A percentile compares a stretch with the other conserved stretches of the same genome.
phyloP scores from a whole-genome alignment of 2,888 invertebrate species.

The Megalurothrips usitatus region DNA sequence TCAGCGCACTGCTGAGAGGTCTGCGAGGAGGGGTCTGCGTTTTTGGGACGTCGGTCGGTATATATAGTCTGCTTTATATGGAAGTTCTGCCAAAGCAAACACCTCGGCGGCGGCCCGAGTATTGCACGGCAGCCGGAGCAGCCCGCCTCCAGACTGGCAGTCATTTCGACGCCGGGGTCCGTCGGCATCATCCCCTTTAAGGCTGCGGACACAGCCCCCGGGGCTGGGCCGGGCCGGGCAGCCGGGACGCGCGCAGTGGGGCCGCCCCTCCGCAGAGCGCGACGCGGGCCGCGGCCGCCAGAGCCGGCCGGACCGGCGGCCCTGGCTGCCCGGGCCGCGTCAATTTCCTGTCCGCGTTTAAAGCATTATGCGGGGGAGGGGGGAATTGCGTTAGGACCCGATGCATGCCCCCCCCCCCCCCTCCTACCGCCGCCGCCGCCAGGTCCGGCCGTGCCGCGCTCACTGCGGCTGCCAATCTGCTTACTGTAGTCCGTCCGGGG shows the following conservation, averaged over 20 bases:
- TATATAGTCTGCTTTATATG: too few relatives aligned
- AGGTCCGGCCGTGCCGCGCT: too few relatives aligned
- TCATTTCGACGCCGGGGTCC: background rate
- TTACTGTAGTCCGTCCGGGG: too few relatives aligned
- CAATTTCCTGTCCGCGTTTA: conserved; percentile 18
- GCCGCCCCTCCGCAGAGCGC: background rate
- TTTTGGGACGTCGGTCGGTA: too few relatives aligned
- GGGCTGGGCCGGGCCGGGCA: background rate
- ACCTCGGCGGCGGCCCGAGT: too few relatives aligned
- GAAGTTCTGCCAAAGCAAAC: too few relatives aligned
- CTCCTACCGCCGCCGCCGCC: too few relatives aligned
- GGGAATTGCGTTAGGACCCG: background rate
- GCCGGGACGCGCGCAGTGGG: too few relatives aligned
- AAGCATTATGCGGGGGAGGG: background rate
- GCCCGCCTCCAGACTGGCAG: background rate
- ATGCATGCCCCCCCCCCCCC: too few relatives aligned
- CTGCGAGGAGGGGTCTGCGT: too few relatives aligned
- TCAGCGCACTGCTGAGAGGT: too few relatives aligned
- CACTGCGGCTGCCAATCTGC: too few relatives aligned
- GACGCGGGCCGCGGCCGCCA: background rate
- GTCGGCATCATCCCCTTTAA: conserved; percentile 16
- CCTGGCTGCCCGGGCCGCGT: background rate
- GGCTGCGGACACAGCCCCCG: background rate
- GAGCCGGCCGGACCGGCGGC: background rate
- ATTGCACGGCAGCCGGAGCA: background rate